phyloP scores from a whole-genome alignment of 1,140 invertebrate genomes.

The Patella vulgata region DNA sequence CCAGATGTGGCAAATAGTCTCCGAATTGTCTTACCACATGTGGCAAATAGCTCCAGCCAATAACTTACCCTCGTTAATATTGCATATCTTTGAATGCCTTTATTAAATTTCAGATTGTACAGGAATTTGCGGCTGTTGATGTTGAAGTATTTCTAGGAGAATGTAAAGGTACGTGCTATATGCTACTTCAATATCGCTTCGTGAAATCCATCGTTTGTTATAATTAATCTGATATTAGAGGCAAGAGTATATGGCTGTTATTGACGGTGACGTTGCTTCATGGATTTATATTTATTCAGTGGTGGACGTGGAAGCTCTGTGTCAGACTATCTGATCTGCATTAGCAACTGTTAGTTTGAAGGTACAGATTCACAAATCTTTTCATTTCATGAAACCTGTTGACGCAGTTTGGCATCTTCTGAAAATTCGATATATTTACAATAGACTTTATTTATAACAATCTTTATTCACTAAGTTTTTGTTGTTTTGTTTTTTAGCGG shows the following conservation, averaged over 20 bases:
- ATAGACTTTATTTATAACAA: too few species aligned
- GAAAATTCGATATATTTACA: too few species aligned
- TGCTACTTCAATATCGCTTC: neutral
- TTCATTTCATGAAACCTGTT: too few species aligned
- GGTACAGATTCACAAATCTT: too few species aligned
- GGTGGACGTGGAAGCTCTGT: neutral
- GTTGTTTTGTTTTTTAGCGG: slow-evolving; percentile 33
- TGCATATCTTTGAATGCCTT: too few species aligned
- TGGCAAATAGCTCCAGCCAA: too few species aligned
- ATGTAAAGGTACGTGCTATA: slow-evolving; percentile 52
- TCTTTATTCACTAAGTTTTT: too few species aligned
- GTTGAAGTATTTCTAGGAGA: slow-evolving; percentile 57
- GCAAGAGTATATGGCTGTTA: neutral
- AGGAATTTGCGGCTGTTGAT: slow-evolving; percentile 53
- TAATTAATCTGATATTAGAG: neutral
- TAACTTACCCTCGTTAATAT: too few species aligned
- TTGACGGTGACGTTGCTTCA: neutral
- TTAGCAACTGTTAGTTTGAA: neutral
- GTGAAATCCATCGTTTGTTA: neutral
- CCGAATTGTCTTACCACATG: too few species aligned
- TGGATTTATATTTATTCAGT: neutral
- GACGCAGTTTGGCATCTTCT: too few species aligned
- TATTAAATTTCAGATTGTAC: slow-evolving; percentile 48
- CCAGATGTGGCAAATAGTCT: too few species aligned
- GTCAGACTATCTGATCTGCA: neutral